phyloP scores from a whole-genome alignment of 2,888 invertebrate genomes.

The Heliconius cydno region DNA sequence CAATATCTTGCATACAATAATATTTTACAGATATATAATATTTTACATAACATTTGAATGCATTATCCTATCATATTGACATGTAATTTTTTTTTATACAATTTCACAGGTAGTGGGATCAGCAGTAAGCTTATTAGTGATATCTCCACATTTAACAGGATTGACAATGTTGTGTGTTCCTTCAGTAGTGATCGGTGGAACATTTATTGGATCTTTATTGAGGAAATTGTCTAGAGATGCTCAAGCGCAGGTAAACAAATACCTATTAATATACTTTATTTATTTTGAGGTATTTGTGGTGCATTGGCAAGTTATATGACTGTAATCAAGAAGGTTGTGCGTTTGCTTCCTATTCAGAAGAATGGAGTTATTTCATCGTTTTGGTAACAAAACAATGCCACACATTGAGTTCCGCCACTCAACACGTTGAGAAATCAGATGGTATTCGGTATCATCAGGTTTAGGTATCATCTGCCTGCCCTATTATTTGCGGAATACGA shows the following conservation, averaged over 20 bases:
- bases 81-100: neutral
- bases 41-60: neutral
- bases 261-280: too few species aligned
- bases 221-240: constrained; percentile 90
- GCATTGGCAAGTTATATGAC: neutral
- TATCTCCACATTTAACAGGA: constrained; percentile 95
- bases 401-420: neutral
- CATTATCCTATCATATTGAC: neutral
- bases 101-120: constrained; percentile 85
- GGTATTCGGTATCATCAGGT: too few species aligned
- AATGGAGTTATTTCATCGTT: neutral
- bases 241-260: constrained; percentile 88
- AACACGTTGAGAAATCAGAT: too few species aligned
- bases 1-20: too few species aligned
- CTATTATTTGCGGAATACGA: too few species aligned
- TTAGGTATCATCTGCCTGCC: too few species aligned
- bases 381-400: neutral
- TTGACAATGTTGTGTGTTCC: constrained; percentile 94
- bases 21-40: neutral
- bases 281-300: neutral
- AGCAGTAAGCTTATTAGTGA: constrained; percentile 89
- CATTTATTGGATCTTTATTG: constrained; percentile 90
- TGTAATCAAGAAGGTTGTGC: neutral
- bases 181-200: constrained; percentile 92
- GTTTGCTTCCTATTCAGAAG: neutral